Evolutionary conservation across 2,113 vertebrate genomes (phyloP), one percentile per base, ranked within the genome.

Genomic region (Marcusenius ussheri): DNA sequence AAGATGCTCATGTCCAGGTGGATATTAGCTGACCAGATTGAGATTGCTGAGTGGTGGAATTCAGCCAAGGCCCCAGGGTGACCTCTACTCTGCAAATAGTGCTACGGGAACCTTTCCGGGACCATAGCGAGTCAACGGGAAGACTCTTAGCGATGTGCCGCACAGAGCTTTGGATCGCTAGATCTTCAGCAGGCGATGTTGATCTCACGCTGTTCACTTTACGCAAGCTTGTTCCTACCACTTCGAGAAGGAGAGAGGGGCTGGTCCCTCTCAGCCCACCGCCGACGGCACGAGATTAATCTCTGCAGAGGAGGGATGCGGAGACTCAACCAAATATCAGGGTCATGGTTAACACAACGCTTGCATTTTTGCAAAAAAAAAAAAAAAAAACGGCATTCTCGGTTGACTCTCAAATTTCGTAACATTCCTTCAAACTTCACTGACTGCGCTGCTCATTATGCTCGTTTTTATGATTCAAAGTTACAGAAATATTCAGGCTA

Each of bases 21-120:
- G 83, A 86, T 86, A 47, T 86, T 86, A 86, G 45, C 47, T 47
- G 83, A 50, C 24, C 83, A 85, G 83, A 85, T 85, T 85, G 83
- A 85, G 83, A 85, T 49, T 85, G 83, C 83, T 11, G 83, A 49
- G 42, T 85, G 45, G 39, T 85, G 83, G 83, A 45, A 49, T 49
- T 45, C 19, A 27, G 83, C 83, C 83, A 45, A 85, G 42, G 24
- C 42, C 46, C 42, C 7, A 24, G 46, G 42, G 46, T 85, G 24
- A 85, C 83, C 46, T 49, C 83, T 47, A 85, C 45, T 85, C 42
- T 11, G 9, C 83, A 85, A 47, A 27, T n/a, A 47, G 46, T 85
- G 83, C 45, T 11, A n/a, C 10, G 46, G 42, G 46, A n/a, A 24
- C 42, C 39, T 35, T 80, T 24, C 24, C 0, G 21, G 21, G 35